Base-by-base conservation (phyloP, 2,797 vertebrate species). In the Threskiornis aethiopicus region DNA sequence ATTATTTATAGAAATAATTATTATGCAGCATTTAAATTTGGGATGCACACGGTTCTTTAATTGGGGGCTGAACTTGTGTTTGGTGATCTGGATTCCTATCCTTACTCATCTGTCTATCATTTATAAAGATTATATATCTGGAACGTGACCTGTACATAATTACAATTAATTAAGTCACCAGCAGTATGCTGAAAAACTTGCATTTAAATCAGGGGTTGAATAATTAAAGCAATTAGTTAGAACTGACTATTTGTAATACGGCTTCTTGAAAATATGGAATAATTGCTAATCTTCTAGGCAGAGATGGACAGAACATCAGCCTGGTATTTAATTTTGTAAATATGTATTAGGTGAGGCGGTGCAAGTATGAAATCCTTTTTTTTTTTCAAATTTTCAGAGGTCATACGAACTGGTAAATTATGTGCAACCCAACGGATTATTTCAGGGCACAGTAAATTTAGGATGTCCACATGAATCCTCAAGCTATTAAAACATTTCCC, bases 131-230 rank as follows among this genome's bases (percentile, higher is more conserved):
- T 97, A 98, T 90, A 91, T 81, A 87, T 96, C 97, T 87, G 92
- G 96, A 97, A 96, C 83, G 94, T 97, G 98, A 98, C 90, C 89
- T 96, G 84, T 89, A 69, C 95, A 7, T 97, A 98, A 98, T 98
- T 98, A 98, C 95, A 96, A 96, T 95, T 97, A 96, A 98, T 98
- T 98, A 98, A 98, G 95, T 98, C 95, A 70, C 97, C 98, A 97
- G 94, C 97, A 98, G 97, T 96, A 96, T 95, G 97, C 96, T 97
- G 98, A 97, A 97, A 98, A 97, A 97, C 97, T 96, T 96, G 97
- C 96, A 94, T 97, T 97, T 97, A 97, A 97, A 98, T 98, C 97
- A 97, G 96, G 96, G 97, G 95, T 90, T 90, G 93, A 96, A 95
- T 97, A 98, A 98, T 97, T 97, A 97, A 95, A 82, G 95, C 94